Percentiles rank a stretch among this genome's conserved stretches.
Conservation (phyloP, 2,888 invertebrate genomes). For the Thereva unica region DNA sequence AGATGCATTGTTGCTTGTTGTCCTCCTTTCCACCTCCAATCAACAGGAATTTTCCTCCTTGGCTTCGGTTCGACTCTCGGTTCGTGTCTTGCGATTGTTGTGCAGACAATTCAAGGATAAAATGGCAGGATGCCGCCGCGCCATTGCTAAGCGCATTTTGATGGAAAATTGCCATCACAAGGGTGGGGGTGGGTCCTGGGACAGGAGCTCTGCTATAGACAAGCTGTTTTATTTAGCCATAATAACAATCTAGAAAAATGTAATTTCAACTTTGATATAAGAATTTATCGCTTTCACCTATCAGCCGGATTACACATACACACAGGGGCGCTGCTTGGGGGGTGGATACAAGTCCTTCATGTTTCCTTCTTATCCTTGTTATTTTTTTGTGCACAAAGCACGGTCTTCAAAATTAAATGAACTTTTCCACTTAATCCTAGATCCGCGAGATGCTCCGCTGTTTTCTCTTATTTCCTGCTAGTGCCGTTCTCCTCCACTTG, state of each 20-base stretch:
- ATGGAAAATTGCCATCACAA: constrained; percentile 28
- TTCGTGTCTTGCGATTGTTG: too few relatives aligned
- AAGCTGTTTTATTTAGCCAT: background rate
- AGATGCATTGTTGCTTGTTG: background rate
- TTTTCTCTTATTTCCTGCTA: constrained; percentile 6
- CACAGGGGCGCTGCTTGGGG: background rate
- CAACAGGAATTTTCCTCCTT: background rate
- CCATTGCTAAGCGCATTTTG: constrained; percentile 21
- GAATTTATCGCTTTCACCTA: constrained; percentile 42
- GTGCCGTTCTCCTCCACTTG: background rate
- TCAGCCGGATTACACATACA: background rate
- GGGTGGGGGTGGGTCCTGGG: background rate
- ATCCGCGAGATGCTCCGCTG: constrained; percentile 8
- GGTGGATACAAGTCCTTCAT: background rate
- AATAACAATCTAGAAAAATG: constrained; percentile 23
- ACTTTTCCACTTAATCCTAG: constrained; percentile 20
- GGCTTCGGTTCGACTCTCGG: too few relatives aligned
- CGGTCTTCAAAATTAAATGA: constrained; percentile 1
- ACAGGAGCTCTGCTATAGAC: background rate
- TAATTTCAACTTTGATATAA: constrained; percentile 42
- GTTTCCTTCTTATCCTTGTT: background rate
- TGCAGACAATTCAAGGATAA: too few relatives aligned
- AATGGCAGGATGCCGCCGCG: background rate
- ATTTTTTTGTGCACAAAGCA: background rate
- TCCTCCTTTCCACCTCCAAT: constrained; percentile 23